phyloP scores from a whole-genome alignment of 2,113 vertebrate species.

The Percopsis transmontana region DNA sequence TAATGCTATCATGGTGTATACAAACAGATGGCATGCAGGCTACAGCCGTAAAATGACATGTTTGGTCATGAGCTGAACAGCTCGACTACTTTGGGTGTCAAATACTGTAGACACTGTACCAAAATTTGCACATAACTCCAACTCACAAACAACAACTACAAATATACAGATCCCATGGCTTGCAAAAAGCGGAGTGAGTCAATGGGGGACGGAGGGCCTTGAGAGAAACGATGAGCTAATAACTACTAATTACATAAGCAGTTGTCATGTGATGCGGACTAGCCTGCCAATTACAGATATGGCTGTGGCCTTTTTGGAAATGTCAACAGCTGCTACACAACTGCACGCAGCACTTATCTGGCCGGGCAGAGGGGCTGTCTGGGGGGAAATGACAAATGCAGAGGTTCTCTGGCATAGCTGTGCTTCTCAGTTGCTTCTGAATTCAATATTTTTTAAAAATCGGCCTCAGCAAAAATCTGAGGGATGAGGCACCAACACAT shows the following conservation, averaged over 20 bases:
- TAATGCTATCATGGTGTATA: too few relatives aligned
- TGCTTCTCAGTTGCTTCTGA: not conserved
- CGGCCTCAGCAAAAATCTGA: slow-evolving; percentile 19
- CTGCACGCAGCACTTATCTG: not conserved
- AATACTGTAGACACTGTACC: too few relatives aligned
- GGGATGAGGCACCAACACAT: not conserved
- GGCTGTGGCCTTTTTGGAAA: not conserved
- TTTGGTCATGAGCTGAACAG: too few relatives aligned
- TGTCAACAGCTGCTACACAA: slow-evolving; percentile 1
- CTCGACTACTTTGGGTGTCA: too few relatives aligned
- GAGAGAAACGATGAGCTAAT: slow-evolving; percentile 2
- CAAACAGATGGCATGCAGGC: too few relatives aligned
- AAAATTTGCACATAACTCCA: too few relatives aligned
- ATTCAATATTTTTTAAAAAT: not conserved
- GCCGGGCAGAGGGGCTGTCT: slow-evolving; percentile 14
- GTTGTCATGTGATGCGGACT: slow-evolving; percentile 6
- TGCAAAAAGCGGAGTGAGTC: not conserved
- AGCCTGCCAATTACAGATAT: slow-evolving; percentile 9
- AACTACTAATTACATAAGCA: not conserved
- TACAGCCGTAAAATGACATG: too few relatives aligned
- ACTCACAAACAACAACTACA: not conserved
- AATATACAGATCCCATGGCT: not conserved
- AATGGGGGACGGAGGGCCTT: not conserved
- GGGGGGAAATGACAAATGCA: slow-evolving; percentile 5
- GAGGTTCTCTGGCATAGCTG: slow-evolving; percentile 19